These are phyloP conservation scores for Phalera bucephala DNA, from an alignment of 2,888 invertebrate species.

Conservation along the genomic window DNA sequence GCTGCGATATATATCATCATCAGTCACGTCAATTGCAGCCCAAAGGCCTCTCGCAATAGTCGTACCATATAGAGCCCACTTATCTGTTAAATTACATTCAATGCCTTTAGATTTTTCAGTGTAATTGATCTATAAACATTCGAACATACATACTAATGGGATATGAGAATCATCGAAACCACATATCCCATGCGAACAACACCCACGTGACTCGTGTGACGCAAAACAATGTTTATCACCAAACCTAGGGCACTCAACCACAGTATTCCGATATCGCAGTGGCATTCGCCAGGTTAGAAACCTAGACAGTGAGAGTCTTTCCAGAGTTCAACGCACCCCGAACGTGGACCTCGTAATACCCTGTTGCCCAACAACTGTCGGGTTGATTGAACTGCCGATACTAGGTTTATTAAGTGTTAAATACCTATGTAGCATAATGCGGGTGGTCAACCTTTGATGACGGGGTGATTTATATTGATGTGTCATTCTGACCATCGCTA, in stretches of 20 bases:
- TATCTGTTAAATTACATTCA: no score
- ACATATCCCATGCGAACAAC: no score
- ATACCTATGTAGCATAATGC: not conserved
- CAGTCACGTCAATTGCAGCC: no score
- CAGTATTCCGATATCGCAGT: not conserved
- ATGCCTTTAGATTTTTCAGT: no score
- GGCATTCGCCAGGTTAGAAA: no score
- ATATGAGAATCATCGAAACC: no score
- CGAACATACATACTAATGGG: no score
- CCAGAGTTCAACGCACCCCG: not conserved
- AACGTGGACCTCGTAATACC: not conserved
- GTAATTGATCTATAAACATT: no score
- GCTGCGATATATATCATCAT: no score
- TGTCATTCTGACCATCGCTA: no score
- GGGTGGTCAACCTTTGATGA: not conserved
- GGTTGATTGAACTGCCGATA: not conserved
- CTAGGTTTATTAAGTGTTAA: not conserved
- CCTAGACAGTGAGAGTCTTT: slow-evolving; percentile 1
- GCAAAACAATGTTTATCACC: not conserved
- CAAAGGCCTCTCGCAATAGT: no score
- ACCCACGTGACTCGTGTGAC: not conserved
- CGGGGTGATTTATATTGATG: not conserved
- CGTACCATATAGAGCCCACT: no score
- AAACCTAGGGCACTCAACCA: not conserved
- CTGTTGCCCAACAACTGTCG: not conserved